phyloP scores from a whole-genome alignment of 2,888 invertebrate genomes.

The Lithosia quadra region DNA sequence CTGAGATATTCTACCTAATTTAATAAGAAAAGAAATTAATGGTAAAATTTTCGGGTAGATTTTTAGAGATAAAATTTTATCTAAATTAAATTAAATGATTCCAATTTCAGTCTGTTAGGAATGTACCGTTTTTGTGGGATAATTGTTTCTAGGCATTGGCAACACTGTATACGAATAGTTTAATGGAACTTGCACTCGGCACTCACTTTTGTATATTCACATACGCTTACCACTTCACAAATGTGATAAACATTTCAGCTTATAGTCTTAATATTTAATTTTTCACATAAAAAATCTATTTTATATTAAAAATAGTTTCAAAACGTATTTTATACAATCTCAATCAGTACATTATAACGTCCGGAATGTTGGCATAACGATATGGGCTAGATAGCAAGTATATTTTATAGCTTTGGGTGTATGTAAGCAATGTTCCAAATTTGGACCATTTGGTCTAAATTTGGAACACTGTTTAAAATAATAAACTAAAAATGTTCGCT shows the following conservation, averaged over 20 bases:
- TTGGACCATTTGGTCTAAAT: background rate
- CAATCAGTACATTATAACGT: constrained; percentile 46
- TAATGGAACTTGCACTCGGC: background rate
- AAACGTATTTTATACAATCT: constrained; percentile 42
- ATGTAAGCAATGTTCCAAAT: background rate
- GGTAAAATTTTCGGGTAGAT: no score
- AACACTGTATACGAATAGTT: background rate
- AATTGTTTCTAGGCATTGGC: background rate
- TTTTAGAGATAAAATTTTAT: no score
- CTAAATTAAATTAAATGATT: no score
- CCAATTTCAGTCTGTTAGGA: no score
- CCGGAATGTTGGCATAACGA: constrained; percentile 39
- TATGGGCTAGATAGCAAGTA: constrained; percentile 21
- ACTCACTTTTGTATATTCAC: background rate
- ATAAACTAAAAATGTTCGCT: no score
- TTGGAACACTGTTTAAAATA: no score
- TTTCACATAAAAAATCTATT: constrained; percentile 25
- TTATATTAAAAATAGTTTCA: constrained; percentile 38
- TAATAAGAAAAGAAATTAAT: no score
- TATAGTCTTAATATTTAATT: constrained; percentile 7
- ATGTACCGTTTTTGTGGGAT: background rate
- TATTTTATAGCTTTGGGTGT: no score
- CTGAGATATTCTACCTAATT: background rate
- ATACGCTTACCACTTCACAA: background rate
- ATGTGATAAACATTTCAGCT: constrained; percentile 9